These are phyloP conservation scores for Alloscopus bannaensis DNA, from an alignment of 2,888 invertebrate species.

Conservation along the genomic window DNA sequence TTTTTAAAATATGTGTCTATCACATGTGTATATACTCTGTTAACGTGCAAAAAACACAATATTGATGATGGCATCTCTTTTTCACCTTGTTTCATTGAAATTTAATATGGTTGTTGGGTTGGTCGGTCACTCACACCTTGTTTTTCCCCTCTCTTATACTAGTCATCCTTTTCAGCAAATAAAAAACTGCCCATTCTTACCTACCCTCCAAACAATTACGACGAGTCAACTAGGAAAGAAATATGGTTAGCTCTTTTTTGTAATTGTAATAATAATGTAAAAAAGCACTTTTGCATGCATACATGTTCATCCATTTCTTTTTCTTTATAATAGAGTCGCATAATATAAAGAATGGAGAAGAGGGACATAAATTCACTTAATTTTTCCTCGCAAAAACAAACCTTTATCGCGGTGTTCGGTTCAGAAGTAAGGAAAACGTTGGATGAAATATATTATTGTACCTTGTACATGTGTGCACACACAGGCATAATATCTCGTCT, in stretches of 20 bases:
- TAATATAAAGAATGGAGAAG: not conserved
- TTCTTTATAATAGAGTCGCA: not conserved
- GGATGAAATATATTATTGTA: conserved; percentile 1
- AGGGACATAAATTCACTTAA: too few species aligned
- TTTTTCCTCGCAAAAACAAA: not conserved
- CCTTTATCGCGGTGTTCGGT: not conserved
- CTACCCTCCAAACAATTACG: conserved; percentile 1
- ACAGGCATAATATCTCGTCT: too few species aligned
- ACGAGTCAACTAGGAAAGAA: not conserved
- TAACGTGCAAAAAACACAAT: conserved; percentile 11
- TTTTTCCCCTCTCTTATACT: too few species aligned
- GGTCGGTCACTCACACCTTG: conserved; percentile 18
- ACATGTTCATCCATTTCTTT: too few species aligned
- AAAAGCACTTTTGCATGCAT: too few species aligned
- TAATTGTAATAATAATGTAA: too few species aligned
- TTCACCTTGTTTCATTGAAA: not conserved
- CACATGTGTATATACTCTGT: too few species aligned
- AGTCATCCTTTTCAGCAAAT: too few species aligned
- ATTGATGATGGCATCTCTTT: not conserved
- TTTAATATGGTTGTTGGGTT: conserved; percentile 15
- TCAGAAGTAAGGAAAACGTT: not conserved
- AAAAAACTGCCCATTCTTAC: not conserved
- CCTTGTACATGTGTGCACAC: too few species aligned
- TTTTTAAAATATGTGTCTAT: too few species aligned
- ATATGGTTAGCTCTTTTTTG: too few species aligned